Evolutionary conservation across 2,888 invertebrate genomes (phyloP).

Genomic region (Stramonita haemastoma): DNA sequence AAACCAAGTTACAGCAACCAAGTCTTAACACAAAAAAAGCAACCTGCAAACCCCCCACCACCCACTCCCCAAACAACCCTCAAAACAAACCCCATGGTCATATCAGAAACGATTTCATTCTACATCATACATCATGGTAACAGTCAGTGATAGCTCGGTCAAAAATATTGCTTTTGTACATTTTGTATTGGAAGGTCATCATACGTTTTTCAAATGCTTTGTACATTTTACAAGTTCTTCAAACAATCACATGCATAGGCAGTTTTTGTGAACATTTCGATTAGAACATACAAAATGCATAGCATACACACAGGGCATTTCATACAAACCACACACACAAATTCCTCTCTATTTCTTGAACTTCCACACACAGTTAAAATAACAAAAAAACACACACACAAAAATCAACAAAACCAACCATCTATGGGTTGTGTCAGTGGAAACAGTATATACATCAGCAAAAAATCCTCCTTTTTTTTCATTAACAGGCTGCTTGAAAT

Average conservation of each 20-base stretch:
- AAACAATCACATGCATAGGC: slow-evolving; percentile 9
- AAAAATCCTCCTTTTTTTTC: neutral
- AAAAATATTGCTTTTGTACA: neutral
- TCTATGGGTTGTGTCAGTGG: neutral
- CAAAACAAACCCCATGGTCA: too few relatives aligned
- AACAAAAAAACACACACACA: too few relatives aligned
- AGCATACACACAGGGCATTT: neutral
- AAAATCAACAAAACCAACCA: too few relatives aligned
- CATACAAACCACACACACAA: too few relatives aligned
- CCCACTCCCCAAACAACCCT: too few relatives aligned
- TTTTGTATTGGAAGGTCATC: neutral
- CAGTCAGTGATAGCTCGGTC: neutral
- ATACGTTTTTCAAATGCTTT: neutral
- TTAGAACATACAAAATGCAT: neutral
- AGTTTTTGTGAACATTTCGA: neutral
- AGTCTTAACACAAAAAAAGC: too few relatives aligned
- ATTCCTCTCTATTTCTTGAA: too few relatives aligned
- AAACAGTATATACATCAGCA: neutral
- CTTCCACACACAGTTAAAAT: too few relatives aligned
- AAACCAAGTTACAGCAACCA: too few relatives aligned
- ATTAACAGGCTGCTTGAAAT: neutral
- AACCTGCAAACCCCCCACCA: too few relatives aligned
- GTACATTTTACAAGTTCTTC: neutral
- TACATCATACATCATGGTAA: too few relatives aligned
- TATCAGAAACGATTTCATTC: too few relatives aligned